phyloP scores from a whole-genome alignment of 2,113 vertebrate genomes.

The Jaculus jaculus region DNA sequence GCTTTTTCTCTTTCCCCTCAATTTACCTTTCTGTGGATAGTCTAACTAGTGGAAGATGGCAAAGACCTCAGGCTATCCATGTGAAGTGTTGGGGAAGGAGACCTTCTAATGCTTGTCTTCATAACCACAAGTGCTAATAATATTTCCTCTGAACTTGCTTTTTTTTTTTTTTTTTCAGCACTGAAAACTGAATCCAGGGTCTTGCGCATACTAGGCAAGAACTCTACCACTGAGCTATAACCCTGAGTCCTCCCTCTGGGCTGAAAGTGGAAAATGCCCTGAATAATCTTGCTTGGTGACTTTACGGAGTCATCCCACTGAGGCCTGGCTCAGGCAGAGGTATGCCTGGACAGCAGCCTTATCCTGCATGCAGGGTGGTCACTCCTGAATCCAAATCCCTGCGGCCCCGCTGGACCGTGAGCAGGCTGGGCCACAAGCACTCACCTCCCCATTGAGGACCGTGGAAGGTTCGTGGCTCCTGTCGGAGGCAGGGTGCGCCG shows the following conservation, averaged over 20 bases:
- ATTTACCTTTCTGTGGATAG: background rate
- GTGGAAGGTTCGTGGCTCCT: slow-evolving; percentile 91
- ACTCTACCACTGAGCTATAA: no score
- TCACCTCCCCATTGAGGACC: slow-evolving; percentile 95
- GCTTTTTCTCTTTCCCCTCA: background rate
- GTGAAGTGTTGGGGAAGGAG: background rate
- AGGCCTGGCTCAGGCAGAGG: background rate
- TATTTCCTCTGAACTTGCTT: no score
- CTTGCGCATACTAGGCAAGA: no score
- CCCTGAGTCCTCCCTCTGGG: background rate
- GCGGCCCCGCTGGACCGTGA: background rate
- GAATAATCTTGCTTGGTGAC: background rate
- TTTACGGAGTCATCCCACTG: fast-evolving
- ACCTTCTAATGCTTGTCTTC: background rate
- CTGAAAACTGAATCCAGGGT: no score
- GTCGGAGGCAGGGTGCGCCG: slow-evolving; percentile 90
- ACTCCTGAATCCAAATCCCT: fast-evolving
- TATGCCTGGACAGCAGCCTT: background rate
- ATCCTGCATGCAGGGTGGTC: fast-evolving
- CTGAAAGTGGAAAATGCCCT: background rate
- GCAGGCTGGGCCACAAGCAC: background rate
- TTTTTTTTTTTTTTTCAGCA: no score
- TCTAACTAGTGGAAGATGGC: background rate
- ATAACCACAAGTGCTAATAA: background rate
- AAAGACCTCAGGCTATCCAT: background rate